These are phyloP conservation scores for Athalia rosae DNA, from an alignment of 2,888 invertebrate genomes.

Conservation along the genomic window DNA sequence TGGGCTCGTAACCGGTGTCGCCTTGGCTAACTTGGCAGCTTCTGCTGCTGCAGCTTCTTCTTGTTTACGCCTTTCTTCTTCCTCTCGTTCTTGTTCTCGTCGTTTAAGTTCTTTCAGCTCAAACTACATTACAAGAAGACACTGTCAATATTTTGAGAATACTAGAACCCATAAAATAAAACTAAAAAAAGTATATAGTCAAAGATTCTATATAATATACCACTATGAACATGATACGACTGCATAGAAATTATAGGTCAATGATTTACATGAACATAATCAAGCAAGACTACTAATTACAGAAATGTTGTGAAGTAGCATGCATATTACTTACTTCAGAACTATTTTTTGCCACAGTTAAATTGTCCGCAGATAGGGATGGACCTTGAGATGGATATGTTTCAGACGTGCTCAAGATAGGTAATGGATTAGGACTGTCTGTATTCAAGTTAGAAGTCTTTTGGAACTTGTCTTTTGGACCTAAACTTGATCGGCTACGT, in stretches of 20 bases:
- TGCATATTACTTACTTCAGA: slow-evolving; percentile 17
- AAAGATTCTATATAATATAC: neutral
- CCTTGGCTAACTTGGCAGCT: slow-evolving; percentile 79
- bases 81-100: slow-evolving; percentile 82
- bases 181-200: neutral
- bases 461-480: slow-evolving; percentile 41
- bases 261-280: too few relatives aligned
- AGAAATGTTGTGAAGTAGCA: neutral
- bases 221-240: too few relatives aligned
- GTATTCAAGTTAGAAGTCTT: slow-evolving; percentile 25
- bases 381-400: slow-evolving; percentile 13
- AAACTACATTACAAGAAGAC: slow-evolving; percentile 79
- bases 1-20: slow-evolving; percentile 72
- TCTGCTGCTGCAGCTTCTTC: slow-evolving; percentile 90
- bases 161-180: neutral
- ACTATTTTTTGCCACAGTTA: slow-evolving; percentile 25
- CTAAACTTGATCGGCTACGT: slow-evolving; percentile 18
- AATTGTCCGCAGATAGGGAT: slow-evolving; percentile 23
- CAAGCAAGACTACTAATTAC: too few relatives aligned
- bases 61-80: slow-evolving; percentile 78
- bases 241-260: too few relatives aligned
- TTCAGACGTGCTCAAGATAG: neutral
- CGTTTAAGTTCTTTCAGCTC: slow-evolving; percentile 97
- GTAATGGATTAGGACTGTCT: slow-evolving; percentile 2
- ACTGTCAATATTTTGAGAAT: neutral